Conservation (phyloP, 2,797 vertebrate species). For the Anabacerthia variegaticeps region DNA sequence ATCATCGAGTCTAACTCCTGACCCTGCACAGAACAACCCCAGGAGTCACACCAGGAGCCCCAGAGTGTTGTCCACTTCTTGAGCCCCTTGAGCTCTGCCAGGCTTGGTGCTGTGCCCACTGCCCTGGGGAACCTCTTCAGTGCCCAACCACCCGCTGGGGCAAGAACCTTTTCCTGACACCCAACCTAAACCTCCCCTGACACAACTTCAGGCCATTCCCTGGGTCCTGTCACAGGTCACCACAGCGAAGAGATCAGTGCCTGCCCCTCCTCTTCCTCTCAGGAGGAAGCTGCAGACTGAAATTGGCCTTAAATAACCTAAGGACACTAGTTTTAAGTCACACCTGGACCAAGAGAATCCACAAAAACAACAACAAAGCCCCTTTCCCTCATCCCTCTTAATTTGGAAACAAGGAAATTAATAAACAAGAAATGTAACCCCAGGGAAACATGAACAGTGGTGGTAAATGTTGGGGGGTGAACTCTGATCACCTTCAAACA, state of each 20-base stretch:
- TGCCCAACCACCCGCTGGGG: fast-evolving
- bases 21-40: background rate
- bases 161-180: background rate
- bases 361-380: background rate
- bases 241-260: background rate
- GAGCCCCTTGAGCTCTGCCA: background rate
- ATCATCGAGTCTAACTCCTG: background rate
- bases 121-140: background rate
- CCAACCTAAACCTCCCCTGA: background rate
- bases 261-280: background rate
- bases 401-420: background rate
- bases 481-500: background rate
- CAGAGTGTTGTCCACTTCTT: fast-evolving
- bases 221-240: background rate
- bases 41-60: background rate
- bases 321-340: background rate
- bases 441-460: background rate
- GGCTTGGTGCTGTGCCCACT: background rate
- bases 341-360: background rate
- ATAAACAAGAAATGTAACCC: background rate
- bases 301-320: background rate
- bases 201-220: background rate
- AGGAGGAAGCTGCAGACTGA: background rate
- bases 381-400: background rate
- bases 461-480: background rate